Percentiles rank a stretch among this genome's conserved stretches.
These are phyloP conservation scores for Columbina picui DNA, from an alignment of 2,113 vertebrate species.

Conservation along the genomic window DNA sequence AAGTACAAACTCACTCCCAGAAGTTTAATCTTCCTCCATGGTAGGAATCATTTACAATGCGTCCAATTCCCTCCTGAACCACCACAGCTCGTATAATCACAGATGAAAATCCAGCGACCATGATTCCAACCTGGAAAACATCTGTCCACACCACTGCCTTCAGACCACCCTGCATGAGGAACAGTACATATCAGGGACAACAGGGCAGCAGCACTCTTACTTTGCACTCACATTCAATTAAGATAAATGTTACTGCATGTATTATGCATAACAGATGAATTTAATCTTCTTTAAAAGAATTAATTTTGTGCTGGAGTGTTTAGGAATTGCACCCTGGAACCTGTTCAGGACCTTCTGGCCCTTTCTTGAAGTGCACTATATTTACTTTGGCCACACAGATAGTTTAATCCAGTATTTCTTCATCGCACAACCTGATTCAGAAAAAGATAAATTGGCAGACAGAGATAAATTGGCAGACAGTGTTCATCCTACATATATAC, in stretches of 20 bases:
- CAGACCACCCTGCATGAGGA: constrained; percentile 83
- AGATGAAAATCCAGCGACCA: constrained; percentile 86
- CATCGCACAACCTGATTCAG: neutral
- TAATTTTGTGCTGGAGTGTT: neutral
- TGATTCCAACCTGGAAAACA: constrained; percentile 89
- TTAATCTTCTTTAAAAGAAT: neutral
- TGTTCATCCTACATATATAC: neutral
- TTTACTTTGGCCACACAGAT: neutral
- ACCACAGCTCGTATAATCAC: constrained; percentile 83
- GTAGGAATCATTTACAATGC: constrained; percentile 81
- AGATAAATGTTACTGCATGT: neutral
- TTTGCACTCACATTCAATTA: neutral
- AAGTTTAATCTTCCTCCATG: constrained; percentile 86
- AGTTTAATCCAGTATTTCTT: neutral
- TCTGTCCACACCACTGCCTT: constrained; percentile 95
- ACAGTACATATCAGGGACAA: neutral
- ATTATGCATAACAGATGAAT: neutral
- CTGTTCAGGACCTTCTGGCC: neutral
- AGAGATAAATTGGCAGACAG: neutral
- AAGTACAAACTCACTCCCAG: constrained; percentile 85
- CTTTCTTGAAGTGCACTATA: neutral
- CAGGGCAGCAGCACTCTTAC: neutral
- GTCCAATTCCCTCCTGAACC: constrained; percentile 78
- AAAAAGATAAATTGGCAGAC: neutral
- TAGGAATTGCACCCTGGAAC: neutral